These are phyloP conservation scores for Caenorhabditis sp. DNA, from an alignment of 2,888 invertebrate genomes.

Conservation along the genomic window DNA sequence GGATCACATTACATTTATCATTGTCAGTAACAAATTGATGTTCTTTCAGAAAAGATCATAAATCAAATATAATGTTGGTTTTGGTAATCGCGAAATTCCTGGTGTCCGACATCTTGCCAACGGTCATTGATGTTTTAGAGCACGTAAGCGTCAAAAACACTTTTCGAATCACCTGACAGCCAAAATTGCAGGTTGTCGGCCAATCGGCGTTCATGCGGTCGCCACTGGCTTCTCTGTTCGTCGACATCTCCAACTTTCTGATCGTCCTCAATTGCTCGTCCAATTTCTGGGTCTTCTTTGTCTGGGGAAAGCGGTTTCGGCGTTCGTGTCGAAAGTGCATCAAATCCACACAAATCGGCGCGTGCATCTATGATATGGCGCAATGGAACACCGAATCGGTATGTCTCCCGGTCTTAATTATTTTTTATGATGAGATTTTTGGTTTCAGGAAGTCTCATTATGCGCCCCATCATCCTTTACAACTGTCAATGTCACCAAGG, in stretches of 20 bases:
- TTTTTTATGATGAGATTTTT: neutral
- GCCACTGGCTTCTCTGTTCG: conserved; percentile 80
- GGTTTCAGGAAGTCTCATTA: conserved; percentile 55
- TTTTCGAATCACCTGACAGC: neutral
- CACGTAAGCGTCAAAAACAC: conserved; percentile 70
- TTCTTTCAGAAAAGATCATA: conserved; percentile 79
- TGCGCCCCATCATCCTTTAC: conserved; percentile 74
- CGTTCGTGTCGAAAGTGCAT: conserved; percentile 59
- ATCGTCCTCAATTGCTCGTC: conserved; percentile 81
- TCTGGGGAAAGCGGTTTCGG: conserved; percentile 82
- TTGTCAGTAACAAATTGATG: conserved; percentile 1
- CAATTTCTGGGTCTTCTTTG: conserved; percentile 82
- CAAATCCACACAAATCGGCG: conserved; percentile 64
- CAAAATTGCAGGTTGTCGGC: conserved; percentile 79
- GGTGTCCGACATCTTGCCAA: conserved; percentile 81
- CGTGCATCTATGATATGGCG: conserved; percentile 66
- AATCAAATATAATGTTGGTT: conserved; percentile 81
- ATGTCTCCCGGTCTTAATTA: neutral
- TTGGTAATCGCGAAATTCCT: conserved; percentile 81
- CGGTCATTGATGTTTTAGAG: conserved; percentile 81
- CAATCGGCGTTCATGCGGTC: conserved; percentile 77
- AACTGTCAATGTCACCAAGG: conserved; percentile 70
- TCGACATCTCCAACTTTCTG: conserved; percentile 81
- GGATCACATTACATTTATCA: neutral
- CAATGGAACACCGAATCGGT: conserved; percentile 72